Conservation (phyloP, 2,888 invertebrate species). For the Drosophila paramelanica region DNA sequence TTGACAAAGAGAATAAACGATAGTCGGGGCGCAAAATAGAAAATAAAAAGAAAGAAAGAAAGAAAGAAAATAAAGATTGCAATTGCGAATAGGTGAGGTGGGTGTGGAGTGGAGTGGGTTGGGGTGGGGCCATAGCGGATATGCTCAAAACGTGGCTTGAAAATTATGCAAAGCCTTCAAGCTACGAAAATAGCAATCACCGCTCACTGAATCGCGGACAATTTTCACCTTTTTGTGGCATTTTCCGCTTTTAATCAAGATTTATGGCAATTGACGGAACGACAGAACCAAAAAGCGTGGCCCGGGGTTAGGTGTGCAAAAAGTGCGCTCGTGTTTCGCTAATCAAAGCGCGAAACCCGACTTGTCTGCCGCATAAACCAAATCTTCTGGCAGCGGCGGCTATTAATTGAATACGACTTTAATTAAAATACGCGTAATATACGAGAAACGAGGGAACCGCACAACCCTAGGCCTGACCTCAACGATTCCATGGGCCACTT, state of each 20-base stretch:
- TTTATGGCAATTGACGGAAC: conserved; percentile 75
- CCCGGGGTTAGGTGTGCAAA: conserved; percentile 17
- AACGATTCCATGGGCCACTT: conserved; percentile 20
- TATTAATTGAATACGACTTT: conserved; percentile 69
- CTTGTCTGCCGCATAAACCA: conserved; percentile 43
- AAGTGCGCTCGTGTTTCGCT: conserved; percentile 34
- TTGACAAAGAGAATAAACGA: conserved; percentile 54
- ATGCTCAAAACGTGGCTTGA: conserved; percentile 46
- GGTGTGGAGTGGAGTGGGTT: conserved; percentile 5
- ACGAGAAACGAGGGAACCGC: neutral
- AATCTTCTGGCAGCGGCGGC: conserved; percentile 46
- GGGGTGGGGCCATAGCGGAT: conserved; percentile 39
- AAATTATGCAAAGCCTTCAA: conserved; percentile 68
- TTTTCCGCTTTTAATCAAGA: conserved; percentile 77
- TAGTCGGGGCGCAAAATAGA: conserved; percentile 6
- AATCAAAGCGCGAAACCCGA: conserved; percentile 55
- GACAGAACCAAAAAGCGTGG: conserved; percentile 35
- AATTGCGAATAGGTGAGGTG: conserved; percentile 37
- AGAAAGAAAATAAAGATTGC: conserved; percentile 17
- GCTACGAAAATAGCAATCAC: conserved; percentile 53
- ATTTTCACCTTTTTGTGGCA: conserved; percentile 74
- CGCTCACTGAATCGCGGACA: conserved; percentile 53
- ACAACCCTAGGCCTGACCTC: conserved; percentile 17
- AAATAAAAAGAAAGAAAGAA: neutral
- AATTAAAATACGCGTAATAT: conserved; percentile 58